Evolutionary conservation across 92 coral and sea anemone species (phyloP), one percentile per base, ranked within the genome.

Genomic region (Ricordea florida): DNA sequence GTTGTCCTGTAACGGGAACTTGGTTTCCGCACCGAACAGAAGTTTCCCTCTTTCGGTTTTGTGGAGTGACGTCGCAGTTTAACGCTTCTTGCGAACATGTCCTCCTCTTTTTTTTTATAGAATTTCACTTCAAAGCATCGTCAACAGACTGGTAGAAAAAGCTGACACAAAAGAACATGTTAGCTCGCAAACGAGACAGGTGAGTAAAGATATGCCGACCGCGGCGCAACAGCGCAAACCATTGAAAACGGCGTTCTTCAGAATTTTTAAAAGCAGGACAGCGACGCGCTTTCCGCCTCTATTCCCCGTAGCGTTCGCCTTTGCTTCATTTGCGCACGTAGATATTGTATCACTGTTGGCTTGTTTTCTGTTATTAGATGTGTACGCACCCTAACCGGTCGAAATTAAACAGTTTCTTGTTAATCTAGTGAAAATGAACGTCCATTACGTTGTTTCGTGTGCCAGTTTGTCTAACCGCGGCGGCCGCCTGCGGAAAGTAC

Each of bases 31-130:
- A 74, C 66, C 32, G 64, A 7, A 20, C 55, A 62, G 35, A 72
- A 85, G 87, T 81, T 87, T 87, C 93, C 90, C 85, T 86, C 78
- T 79, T 80, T 91, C 85, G 61, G 72, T 79, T 90, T 90, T 71
- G 81, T 87, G 61, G 72, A 64, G 76, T 86, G 93, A 91, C 97
- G 97, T 88, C 86, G 90, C 88, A 66, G 79, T 72, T 66, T 52
- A 57, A 67, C 72, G 81, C 68, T 69, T 38, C 64, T 68, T 74
- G 70, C 57, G 79, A 64, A 42, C 45, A 52, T 49, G 53, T 67
- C 17, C 44, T 57, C 68, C 67, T 87, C 46, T 49, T 35, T 53
- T 50, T 79, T 53, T 69, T 69, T 69, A 69, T 67, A 84, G 93
- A 37, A 62, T 66, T 22, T 70, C 76, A 24, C 93, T 91, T 42